Base-by-base conservation (phyloP, 2,888 invertebrate species). In the Nemoura dubitans region DNA sequence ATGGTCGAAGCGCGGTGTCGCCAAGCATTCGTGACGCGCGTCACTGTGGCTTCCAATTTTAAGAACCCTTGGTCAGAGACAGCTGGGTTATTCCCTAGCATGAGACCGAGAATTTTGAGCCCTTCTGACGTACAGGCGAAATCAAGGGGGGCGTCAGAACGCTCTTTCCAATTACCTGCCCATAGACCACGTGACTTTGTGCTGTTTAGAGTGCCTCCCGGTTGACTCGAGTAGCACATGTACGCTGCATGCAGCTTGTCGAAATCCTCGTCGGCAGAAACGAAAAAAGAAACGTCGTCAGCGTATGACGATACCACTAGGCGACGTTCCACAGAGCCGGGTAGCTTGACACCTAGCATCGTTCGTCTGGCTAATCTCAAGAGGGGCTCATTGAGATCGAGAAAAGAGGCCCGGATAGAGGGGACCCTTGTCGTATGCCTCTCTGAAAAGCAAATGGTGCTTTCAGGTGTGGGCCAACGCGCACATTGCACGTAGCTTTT, bases 141-240 rank as follows among this genome's bases (percentile, higher is more conserved):
- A 10, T 59, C 86, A 10, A 82, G 82, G 6, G 86, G 82, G 10
- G 59, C 21, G 82, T 82, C 82, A 3, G 16, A 16, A 0, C 86
- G n/a, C 1, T 59, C 82, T 25, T 14, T 81, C 86, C 86, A 86
- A 26, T 59, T 76, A 5, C 86, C 86, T 7, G 83, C 42, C 86
- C 86, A 86, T 26, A 86, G 83, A 0, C 86, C 86, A 0, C 59
- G 27, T 2, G 76, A 82, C n/a, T 86, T 86, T 27, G 36, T 28
- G 29, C 76, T 26, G 59, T 86, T 86, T 3, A 86, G 59, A 26
- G 28, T 43, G 21, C 82, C 86, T 82, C 81, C 86, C 0, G 29
- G 29, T 30, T 86, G 81, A 16, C 21, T 30, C 10, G 86, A 36
- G 82, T 86, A 86, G 7, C 26, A 29, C 10, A n/a, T 29, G 30